phyloP scores from a whole-genome alignment of 1,140 invertebrate species.

The Lasioglossum albipes region DNA sequence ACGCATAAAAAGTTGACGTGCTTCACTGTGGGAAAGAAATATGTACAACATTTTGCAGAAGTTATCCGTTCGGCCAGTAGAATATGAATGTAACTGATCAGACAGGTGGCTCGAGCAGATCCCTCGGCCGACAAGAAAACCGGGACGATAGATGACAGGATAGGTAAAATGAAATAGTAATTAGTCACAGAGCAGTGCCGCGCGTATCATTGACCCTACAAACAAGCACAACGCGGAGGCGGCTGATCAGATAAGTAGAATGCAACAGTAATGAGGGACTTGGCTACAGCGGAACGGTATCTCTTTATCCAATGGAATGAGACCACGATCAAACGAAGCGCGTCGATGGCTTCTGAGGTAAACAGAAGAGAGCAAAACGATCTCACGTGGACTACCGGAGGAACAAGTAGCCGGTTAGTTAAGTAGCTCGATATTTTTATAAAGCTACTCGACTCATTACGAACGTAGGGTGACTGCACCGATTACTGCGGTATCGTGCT shows the following conservation, averaged over 20 bases:
- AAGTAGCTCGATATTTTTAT: no score
- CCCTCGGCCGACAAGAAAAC: not conserved
- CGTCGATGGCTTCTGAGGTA: not conserved
- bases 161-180: not conserved
- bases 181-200: not conserved
- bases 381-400: not conserved
- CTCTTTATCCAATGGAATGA: not conserved
- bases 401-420: no score
- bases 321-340: not conserved
- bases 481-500: no score
- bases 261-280: not conserved
- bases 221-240: not conserved
- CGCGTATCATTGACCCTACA: not conserved
- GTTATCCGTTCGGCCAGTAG: not conserved
- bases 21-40: no score
- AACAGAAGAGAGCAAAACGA: not conserved
- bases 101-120: not conserved
- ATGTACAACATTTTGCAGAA: no score
- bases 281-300: not conserved
- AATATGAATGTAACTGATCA: not conserved
- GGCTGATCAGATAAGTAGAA: conserved; percentile 6
- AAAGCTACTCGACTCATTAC: no score
- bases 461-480: no score
- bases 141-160: not conserved
- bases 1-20: no score